A percentile compares a stretch with the other conserved stretches of the same genome.
Conservation (phyloP, 2,113 vertebrate species). For the Hippocampus abdominalis region DNA sequence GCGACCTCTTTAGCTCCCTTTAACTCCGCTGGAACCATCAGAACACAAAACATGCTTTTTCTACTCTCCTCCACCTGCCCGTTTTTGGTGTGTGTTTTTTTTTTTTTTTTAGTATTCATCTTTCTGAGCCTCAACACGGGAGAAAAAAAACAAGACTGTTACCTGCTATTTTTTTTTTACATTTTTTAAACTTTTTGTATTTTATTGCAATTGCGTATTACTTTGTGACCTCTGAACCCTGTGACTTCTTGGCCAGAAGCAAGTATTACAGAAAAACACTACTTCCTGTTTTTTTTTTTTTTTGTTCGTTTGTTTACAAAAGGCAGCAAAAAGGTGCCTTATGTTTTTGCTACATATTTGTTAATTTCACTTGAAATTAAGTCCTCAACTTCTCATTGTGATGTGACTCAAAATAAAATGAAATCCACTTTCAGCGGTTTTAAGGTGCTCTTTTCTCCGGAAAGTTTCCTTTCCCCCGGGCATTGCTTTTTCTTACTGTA, state of each 20-base stretch:
- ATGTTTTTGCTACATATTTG: conserved; percentile 13
- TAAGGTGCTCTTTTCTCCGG: neutral
- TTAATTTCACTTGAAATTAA: conserved; percentile 6
- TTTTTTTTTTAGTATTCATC: conserved; percentile 6
- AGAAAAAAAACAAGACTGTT: conserved; percentile 62
- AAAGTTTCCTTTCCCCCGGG: neutral
- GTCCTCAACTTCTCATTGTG: neutral
- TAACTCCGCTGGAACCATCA: conserved; percentile 36
- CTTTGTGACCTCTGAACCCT: conserved; percentile 29
- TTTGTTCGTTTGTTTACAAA: neutral
- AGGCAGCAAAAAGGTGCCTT: conserved; percentile 48
- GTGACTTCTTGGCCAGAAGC: conserved; percentile 5
- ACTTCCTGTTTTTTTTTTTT: neutral
- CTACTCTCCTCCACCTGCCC: conserved; percentile 39
- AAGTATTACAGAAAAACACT: conserved; percentile 1
- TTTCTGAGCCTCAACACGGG: conserved; percentile 58
- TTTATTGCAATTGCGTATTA: conserved; percentile 37
- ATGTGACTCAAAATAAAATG: neutral
- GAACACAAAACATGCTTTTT: conserved; percentile 35
- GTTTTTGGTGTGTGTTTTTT: neutral
- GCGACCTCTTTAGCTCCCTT: neutral
- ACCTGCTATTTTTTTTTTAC: conserved; percentile 44
- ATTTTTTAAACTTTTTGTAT: conserved; percentile 36
- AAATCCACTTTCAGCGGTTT: neutral
- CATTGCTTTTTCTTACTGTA: neutral